Evolutionary conservation across 30 jellyfish, hydroid and myxozoan genomes (phyloP).

Genomic region (Mastigias papua): DNA sequence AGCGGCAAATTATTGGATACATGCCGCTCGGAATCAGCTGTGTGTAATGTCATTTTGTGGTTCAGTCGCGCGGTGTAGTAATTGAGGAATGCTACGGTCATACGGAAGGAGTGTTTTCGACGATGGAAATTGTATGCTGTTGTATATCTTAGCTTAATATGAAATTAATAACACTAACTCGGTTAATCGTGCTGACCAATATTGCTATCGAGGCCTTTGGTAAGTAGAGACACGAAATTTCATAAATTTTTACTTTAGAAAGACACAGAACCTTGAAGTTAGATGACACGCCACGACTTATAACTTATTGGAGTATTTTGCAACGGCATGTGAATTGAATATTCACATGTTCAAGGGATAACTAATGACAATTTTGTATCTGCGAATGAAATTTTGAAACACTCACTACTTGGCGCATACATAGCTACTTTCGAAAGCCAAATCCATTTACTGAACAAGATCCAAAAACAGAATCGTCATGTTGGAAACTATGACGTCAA

Average conservation of each 20-base stretch:
- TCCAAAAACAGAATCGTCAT: too few species aligned
- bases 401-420: too few species aligned
- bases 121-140: neutral
- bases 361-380: neutral
- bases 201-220: constrained; percentile 20
- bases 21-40: constrained; percentile 51
- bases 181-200: constrained; percentile 19
- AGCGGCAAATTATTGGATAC: constrained; percentile 59
- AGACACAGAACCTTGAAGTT: too few species aligned
- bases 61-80: constrained; percentile 42
- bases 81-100: constrained; percentile 56
- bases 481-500: too few species aligned
- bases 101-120: constrained; percentile 40
- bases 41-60: constrained; percentile 57
- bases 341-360: neutral
- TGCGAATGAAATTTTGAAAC: neutral
- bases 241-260: too few species aligned
- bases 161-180: neutral
- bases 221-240: constrained; percentile 2
- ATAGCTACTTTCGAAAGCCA: too few species aligned
- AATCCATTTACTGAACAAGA: too few species aligned
- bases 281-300: too few species aligned
- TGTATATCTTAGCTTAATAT: constrained; percentile 24
- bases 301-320: neutral
- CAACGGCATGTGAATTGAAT: neutral